Percentiles rank a stretch among this genome's conserved stretches.
Conservation (phyloP, 2,888 invertebrate species). For the Dascillus cervinus region DNA sequence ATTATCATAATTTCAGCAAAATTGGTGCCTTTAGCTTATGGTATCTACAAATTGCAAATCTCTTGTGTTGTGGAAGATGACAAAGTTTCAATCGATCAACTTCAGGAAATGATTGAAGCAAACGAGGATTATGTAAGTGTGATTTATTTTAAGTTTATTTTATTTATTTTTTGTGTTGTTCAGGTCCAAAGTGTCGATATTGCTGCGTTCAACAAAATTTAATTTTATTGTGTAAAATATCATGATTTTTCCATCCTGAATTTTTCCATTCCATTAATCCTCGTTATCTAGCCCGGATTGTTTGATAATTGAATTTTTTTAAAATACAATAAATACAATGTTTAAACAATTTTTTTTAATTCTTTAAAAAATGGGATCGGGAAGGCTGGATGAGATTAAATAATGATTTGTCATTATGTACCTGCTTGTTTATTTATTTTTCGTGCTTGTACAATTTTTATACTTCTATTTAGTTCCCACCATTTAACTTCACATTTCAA, state of each 20-base stretch:
- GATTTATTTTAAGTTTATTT: constrained; percentile 5
- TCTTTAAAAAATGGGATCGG: too few relatives aligned
- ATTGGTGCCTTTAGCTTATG: constrained; percentile 84
- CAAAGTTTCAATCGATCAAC: constrained; percentile 84
- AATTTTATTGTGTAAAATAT: constrained; percentile 21
- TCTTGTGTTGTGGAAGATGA: constrained; percentile 92
- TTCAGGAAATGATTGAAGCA: constrained; percentile 79
- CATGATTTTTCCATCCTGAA: too few relatives aligned
- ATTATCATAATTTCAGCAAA: constrained; percentile 52
- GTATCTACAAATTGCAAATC: constrained; percentile 88
- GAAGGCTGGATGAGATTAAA: too few relatives aligned
- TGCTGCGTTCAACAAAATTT: constrained; percentile 92
- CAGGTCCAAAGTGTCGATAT: constrained; percentile 78
- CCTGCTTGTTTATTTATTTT: too few relatives aligned
- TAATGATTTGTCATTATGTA: too few relatives aligned
- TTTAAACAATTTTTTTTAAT: not conserved
- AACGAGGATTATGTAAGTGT: constrained; percentile 72
- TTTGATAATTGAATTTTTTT: not conserved
- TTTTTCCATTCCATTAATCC: too few relatives aligned
- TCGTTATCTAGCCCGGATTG: too few relatives aligned
- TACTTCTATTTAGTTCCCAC: too few relatives aligned
- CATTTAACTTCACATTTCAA: too few relatives aligned
- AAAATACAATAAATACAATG: not conserved
- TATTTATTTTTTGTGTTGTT: constrained; percentile 6
- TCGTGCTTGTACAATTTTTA: too few relatives aligned